These are phyloP conservation scores for Zeugodacus cucurbitae DNA, from an alignment of 1,140 invertebrate genomes.

Conservation along the genomic window DNA sequence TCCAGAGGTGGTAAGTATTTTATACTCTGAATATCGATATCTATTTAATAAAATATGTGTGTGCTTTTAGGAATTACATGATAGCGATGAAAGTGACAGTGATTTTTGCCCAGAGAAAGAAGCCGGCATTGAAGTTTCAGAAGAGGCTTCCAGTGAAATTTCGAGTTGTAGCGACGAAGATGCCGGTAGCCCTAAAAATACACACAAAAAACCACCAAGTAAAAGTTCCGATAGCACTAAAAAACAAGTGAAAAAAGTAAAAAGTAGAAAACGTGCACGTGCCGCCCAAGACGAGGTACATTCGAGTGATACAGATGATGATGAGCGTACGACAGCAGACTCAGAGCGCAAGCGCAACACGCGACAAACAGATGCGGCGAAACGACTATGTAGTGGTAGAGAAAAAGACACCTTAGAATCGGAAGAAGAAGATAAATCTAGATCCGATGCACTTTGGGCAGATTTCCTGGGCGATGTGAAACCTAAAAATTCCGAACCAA, in stretches of 20 bases:
- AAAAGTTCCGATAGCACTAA: slow-evolving; percentile 45
- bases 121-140: slow-evolving; percentile 66
- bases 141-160: slow-evolving; percentile 60
- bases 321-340: slow-evolving; percentile 39
- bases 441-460: slow-evolving; percentile 78
- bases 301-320: slow-evolving; percentile 44
- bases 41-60: neutral
- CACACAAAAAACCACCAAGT: slow-evolving; percentile 46
- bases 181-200: slow-evolving; percentile 45
- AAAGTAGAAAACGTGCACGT: slow-evolving; percentile 36
- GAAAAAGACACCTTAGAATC: slow-evolving; percentile 56
- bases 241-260: slow-evolving; percentile 47
- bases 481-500: slow-evolving; percentile 49
- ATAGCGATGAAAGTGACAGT: slow-evolving; percentile 67
- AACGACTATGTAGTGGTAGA: slow-evolving; percentile 34
- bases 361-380: slow-evolving; percentile 35
- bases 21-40: neutral
- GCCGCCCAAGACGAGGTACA: neutral
- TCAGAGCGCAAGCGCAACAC: slow-evolving; percentile 44
- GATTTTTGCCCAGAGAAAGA: slow-evolving; percentile 67
- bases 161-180: slow-evolving; percentile 56
- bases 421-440: slow-evolving; percentile 74
- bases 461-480: slow-evolving; percentile 79
- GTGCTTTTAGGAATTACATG: slow-evolving; percentile 41
- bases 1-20: neutral